Percentiles rank a stretch among this genome's conserved stretches.
phyloP scores from a whole-genome alignment of 2,113 vertebrate genomes.

The Scopus umbretta region DNA sequence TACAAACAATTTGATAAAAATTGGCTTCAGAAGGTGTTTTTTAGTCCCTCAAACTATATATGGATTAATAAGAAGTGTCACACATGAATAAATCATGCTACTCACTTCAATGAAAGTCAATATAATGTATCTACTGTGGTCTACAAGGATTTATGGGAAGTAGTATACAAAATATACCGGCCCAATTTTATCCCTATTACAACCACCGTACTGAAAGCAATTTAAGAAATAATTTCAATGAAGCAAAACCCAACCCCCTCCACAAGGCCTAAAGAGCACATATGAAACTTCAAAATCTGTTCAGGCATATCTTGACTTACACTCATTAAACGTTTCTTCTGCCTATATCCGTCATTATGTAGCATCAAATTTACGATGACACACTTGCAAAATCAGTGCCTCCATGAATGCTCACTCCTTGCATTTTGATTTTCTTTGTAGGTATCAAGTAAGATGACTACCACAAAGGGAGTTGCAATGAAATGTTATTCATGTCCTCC shows the following conservation, averaged over 20 bases:
- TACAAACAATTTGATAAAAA: background rate
- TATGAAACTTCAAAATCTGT: background rate
- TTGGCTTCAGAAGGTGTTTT: background rate
- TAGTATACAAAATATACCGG: background rate
- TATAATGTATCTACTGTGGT: background rate
- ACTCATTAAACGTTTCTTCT: background rate
- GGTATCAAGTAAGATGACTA: background rate
- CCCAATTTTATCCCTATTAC: background rate
- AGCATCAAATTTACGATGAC: background rate
- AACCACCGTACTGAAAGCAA: background rate
- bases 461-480: background rate
- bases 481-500: background rate
- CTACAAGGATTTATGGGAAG: background rate
- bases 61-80: background rate
- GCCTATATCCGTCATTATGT: background rate
- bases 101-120: background rate
- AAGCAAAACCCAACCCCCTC: background rate
- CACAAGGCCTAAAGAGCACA: background rate
- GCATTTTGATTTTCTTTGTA: background rate
- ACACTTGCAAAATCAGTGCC: background rate
- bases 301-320: background rate
- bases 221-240: background rate
- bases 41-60: background rate
- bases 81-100: background rate
- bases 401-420: background rate